Base-by-base conservation (phyloP, 1,140 invertebrate species). In the Hyposmocoma kahamanoa region DNA sequence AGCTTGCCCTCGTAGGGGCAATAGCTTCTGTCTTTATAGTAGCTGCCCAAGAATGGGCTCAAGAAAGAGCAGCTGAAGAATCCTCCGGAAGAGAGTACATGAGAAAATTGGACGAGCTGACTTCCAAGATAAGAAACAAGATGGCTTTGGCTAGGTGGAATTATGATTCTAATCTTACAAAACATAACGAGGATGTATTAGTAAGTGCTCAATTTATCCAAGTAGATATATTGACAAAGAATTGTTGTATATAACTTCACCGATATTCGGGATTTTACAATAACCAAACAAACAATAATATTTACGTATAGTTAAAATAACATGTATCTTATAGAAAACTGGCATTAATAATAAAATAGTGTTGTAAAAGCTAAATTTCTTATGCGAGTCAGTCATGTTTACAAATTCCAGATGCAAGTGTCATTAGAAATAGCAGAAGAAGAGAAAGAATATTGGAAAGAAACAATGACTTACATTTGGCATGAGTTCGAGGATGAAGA, bases 151-250 rank as follows among this genome's bases (percentile, higher is more conserved):
- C 90, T 0, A 63, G 88, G 1, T 95, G 93, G 93, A 82, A 87
- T n/a, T 95, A 93, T 60, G 88, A 89, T 10, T 91, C 91, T 0
- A 93, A 95, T 70, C 87, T 95, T 11, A 95, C 92, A 0, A 86
- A 89, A 22, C 83, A 87, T 22, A 94, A 93, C 72, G 86, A 91
- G n/a, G 84, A 87, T 26, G 75, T 72, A 30, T 88, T 90, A 69
- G 88, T 89, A 61, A 75, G 51, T 59, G 15, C n/a, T n/a, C n/a
- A n/a, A n/a, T n/a, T n/a, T n/a, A n/a, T n/a, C n/a, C n/a, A n/a
- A n/a, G n/a, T n/a, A n/a, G n/a, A n/a, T n/a, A n/a, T n/a, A n/a
- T n/a, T n/a, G n/a, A n/a, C n/a, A n/a, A n/a, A n/a, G n/a, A n/a
- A n/a, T n/a, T n/a, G n/a, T n/a, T n/a, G n/a, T n/a, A n/a, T n/a